Conservation (phyloP, 2,888 invertebrate genomes). For the Drosophila borborema region DNA sequence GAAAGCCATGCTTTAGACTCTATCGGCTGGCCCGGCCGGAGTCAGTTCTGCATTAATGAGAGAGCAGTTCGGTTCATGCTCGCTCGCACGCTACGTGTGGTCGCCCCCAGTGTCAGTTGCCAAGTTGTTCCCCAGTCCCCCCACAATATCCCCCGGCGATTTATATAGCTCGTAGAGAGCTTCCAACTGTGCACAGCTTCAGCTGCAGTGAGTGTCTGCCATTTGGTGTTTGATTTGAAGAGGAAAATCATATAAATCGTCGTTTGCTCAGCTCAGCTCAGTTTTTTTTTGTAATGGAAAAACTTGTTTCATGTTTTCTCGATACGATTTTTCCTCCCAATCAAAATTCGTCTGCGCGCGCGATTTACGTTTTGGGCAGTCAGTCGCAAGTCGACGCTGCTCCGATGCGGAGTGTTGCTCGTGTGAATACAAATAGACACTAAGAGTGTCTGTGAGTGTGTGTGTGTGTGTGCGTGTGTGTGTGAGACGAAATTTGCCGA, state of each 20-base stretch:
- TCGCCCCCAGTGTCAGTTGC: slow-evolving; percentile 57
- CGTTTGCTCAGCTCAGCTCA: slow-evolving; percentile 32
- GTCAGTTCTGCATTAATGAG: slow-evolving; percentile 85
- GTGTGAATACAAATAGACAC: slow-evolving; percentile 23
- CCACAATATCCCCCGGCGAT: background rate
- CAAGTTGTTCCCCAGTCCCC: slow-evolving; percentile 2
- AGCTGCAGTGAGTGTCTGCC: slow-evolving; percentile 41
- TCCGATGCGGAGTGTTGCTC: slow-evolving; percentile 49
- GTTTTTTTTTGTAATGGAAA: slow-evolving; percentile 53
- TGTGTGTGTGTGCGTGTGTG: slow-evolving; percentile 1
- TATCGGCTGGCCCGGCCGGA: slow-evolving; percentile 54
- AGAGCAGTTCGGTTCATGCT: slow-evolving; percentile 79
- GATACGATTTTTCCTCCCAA: slow-evolving; percentile 56
- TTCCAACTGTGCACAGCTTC: slow-evolving; percentile 7
- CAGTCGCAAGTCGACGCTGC: slow-evolving; percentile 69
- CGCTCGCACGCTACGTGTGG: slow-evolving; percentile 74
- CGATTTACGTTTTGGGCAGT: slow-evolving; percentile 55
- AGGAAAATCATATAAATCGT: slow-evolving; percentile 63
- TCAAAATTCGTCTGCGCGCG: slow-evolving; percentile 44
- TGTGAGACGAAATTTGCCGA: slow-evolving; percentile 23
- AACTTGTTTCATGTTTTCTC: slow-evolving; percentile 63
- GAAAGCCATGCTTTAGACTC: slow-evolving; percentile 75
- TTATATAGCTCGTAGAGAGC: slow-evolving; percentile 2
- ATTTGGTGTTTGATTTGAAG: slow-evolving; percentile 21
- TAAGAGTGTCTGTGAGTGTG: background rate